These are phyloP conservation scores for Ascidia mentula DNA, from an alignment of 23 tunicate species.

Conservation along the genomic window DNA sequence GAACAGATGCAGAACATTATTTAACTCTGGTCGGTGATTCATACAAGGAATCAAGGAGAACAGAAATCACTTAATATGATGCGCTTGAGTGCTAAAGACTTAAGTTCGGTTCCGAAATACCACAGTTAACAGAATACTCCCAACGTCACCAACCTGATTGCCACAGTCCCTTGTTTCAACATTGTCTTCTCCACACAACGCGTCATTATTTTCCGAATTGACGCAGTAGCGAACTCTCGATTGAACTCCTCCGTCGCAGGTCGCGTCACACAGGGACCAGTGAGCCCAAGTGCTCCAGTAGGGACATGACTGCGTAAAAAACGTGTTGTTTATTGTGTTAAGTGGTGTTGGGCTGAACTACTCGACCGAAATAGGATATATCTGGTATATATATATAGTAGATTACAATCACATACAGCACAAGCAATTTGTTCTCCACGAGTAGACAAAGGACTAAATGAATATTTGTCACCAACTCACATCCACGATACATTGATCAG, in stretches of 20 bases:
- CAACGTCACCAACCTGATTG: conserved; percentile 13
- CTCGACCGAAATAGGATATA: no score
- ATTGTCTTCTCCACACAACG: conserved; percentile 47
- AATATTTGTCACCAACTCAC: conserved; percentile 29
- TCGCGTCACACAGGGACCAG: conserved; percentile 50
- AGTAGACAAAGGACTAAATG: no score
- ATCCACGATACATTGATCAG: conserved; percentile 13
- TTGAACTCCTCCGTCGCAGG: conserved; percentile 61
- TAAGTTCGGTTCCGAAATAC: no score
- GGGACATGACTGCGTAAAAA: conserved; percentile 37
- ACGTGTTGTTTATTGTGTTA: no score
- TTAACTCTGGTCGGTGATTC: neutral
- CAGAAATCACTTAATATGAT: neutral
- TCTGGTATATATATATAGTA: no score
- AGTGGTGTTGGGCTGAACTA: no score
- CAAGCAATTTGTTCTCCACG: no score
- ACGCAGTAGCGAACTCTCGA: conserved; percentile 41
- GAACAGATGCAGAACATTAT: neutral
- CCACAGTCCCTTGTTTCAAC: conserved; percentile 12
- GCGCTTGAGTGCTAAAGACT: no score
- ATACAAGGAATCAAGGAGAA: neutral
- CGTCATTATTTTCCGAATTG: conserved; percentile 33
- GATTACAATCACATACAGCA: no score
- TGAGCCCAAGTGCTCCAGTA: conserved; percentile 52
- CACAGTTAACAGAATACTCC: neutral